Evolutionary conservation across 2,797 vertebrate species (phyloP).

Genomic region (Manis crassicaudata): DNA sequence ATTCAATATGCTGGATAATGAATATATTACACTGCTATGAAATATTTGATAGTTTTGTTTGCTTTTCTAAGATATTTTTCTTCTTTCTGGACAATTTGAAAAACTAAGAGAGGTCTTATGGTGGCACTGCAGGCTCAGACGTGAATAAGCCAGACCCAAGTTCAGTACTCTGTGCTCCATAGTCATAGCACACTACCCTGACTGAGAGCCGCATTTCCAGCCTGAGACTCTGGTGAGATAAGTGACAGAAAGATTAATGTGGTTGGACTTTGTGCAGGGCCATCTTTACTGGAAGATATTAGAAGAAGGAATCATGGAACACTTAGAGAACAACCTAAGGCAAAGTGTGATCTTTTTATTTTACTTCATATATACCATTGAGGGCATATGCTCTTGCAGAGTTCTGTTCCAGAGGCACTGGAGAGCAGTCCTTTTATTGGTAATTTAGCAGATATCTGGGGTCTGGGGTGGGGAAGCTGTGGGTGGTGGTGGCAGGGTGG

Average conservation of each 20-base stretch:
- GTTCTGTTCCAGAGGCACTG: background rate
- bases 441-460: background rate
- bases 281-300: background rate
- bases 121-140: background rate
- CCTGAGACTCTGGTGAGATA: background rate
- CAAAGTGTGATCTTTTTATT: background rate
- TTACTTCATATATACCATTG: background rate
- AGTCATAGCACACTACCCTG: background rate
- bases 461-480: background rate
- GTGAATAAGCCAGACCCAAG: background rate
- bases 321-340: background rate
- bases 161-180: background rate
- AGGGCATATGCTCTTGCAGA: background rate
- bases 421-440: background rate
- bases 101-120: background rate
- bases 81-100: background rate
- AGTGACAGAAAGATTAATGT: background rate
- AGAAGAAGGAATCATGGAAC: constrained; percentile 1
- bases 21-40: background rate
- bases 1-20: background rate
- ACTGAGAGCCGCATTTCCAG: background rate
- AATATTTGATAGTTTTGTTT: background rate
- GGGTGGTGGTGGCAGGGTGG: background rate
- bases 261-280: background rate
- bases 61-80: background rate